Percentiles rank a stretch among this genome's conserved stretches.
Conservation (phyloP, 2,888 invertebrate species). For the Dryadula phaetusa region DNA sequence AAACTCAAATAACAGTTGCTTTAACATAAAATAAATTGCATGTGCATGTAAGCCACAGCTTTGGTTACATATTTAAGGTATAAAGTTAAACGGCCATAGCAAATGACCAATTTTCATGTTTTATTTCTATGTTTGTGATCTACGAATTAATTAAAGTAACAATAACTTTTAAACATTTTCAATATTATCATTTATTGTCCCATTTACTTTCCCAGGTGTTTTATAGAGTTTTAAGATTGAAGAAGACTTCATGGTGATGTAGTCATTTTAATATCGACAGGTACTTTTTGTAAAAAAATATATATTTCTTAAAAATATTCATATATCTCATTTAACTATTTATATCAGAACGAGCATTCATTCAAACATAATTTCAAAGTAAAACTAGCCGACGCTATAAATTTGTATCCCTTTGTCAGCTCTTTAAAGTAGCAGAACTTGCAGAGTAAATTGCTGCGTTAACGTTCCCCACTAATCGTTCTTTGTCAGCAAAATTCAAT, state of each 20-base stretch:
- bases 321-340: no score
- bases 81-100: background rate
- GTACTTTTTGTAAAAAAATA: no score
- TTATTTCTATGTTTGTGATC: no score
- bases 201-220: no score
- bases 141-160: no score
- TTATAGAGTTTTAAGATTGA: no score
- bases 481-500: conserved; percentile 30
- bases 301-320: no score
- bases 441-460: conserved; percentile 29
- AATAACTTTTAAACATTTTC: no score
- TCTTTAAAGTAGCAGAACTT: conserved; percentile 14
- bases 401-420: conserved; percentile 26
- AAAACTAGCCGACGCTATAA: conserved; percentile 9
- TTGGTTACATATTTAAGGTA: background rate
- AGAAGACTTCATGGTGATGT: no score
- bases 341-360: background rate
- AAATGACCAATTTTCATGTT: background rate
- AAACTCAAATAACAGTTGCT: background rate
- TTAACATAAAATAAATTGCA: background rate
- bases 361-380: conserved; percentile 1
- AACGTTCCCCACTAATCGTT: conserved; percentile 29
- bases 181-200: no score
- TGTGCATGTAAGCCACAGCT: no score
- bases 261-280: no score